These are phyloP conservation scores for Allacma fusca DNA, from an alignment of 2,888 invertebrate genomes.

Conservation along the genomic window DNA sequence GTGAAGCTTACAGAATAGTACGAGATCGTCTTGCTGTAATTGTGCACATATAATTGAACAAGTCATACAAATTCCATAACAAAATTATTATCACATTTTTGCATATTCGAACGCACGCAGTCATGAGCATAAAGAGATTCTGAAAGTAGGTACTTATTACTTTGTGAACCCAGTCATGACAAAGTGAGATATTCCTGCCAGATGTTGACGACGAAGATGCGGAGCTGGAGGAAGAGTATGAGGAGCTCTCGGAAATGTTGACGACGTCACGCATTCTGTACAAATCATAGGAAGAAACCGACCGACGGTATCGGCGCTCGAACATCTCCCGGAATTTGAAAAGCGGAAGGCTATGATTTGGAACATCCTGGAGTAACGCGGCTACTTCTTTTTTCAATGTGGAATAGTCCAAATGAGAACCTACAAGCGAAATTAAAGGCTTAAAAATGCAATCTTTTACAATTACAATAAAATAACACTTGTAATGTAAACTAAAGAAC, in stretches of 20 bases:
- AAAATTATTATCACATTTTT: too few species aligned
- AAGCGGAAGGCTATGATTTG: conserved; percentile 77
- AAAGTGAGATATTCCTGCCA: conserved; percentile 54
- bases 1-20: conserved; percentile 54
- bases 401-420: conserved; percentile 46
- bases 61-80: too few species aligned
- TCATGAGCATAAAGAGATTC: too few species aligned
- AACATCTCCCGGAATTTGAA: conserved; percentile 84
- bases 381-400: conserved; percentile 68
- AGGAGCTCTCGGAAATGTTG: conserved; percentile 48
- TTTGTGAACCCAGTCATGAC: conserved; percentile 51
- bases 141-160: conserved; percentile 35
- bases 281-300: conserved; percentile 68
- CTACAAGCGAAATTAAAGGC: conserved; percentile 20
- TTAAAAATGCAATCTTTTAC: background rate
- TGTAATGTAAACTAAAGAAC: background rate
- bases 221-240: conserved; percentile 27
- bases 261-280: conserved; percentile 79
- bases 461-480: background rate
- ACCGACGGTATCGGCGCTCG: conserved; percentile 80
- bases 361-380: conserved; percentile 78
- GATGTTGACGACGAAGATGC: conserved; percentile 43
- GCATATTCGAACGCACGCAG: too few species aligned
- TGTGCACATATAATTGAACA: too few species aligned
- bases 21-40: conserved; percentile 52